phyloP scores from a whole-genome alignment of 64 coral and sea anemone species.

The Catalaphyllia jardinei region DNA sequence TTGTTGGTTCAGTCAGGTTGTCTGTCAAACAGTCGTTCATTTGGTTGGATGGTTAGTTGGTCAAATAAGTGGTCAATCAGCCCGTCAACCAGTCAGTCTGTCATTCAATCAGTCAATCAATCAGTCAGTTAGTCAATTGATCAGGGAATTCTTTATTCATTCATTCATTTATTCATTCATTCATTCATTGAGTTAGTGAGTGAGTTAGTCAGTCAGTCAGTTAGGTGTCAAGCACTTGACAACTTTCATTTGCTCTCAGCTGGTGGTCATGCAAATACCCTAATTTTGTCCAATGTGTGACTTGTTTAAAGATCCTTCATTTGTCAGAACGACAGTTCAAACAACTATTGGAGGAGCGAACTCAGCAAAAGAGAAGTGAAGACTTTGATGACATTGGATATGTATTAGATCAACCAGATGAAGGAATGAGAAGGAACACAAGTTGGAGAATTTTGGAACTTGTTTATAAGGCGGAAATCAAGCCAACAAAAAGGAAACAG shows the following conservation, averaged over 20 bases:
- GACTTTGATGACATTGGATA: constrained; percentile 72
- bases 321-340: constrained; percentile 28
- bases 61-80: neutral
- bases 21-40: too few relatives aligned
- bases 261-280: neutral
- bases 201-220: neutral
- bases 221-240: neutral
- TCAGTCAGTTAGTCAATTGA: too few relatives aligned
- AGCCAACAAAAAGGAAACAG: neutral
- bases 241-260: too few relatives aligned
- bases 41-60: neutral
- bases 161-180: too few relatives aligned
- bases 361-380: constrained; percentile 11
- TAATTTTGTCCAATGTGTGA: neutral
- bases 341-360: constrained; percentile 41
- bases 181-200: too few relatives aligned
- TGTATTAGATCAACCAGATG: neutral
- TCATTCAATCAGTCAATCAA: too few relatives aligned
- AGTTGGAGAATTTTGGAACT: constrained; percentile 31
- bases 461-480: constrained; percentile 1
- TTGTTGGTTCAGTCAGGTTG: too few relatives aligned
- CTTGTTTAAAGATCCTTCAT: constrained; percentile 16
- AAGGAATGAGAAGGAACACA: neutral
- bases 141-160: too few relatives aligned
- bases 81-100: neutral